phyloP scores from a whole-genome alignment of 2,113 vertebrate species.

The Myodes glareolus region DNA sequence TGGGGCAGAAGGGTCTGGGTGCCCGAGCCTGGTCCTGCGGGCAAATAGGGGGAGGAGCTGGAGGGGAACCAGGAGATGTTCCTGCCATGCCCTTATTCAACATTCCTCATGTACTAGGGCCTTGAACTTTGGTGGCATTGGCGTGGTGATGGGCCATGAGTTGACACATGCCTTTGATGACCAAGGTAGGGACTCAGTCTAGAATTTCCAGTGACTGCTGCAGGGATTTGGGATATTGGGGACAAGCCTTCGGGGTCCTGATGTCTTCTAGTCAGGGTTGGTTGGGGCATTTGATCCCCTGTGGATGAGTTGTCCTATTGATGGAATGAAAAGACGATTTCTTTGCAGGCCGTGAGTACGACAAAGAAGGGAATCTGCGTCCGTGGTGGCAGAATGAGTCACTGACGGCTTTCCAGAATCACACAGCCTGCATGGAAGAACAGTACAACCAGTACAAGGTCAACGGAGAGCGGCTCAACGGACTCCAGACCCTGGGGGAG shows the following conservation, averaged over 20 bases:
- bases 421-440: slow-evolving; percentile 94
- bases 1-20: slow-evolving; percentile 33
- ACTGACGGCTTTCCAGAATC: slow-evolving; percentile 93
- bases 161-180: slow-evolving; percentile 98
- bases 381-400: slow-evolving; percentile 98
- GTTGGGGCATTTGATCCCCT: not conserved
- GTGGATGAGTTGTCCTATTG: not conserved
- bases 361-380: slow-evolving; percentile 96
- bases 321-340: slow-evolving; percentile 10
- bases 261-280: not conserved
- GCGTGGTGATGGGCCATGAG: slow-evolving; percentile 98
- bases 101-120: slow-evolving; percentile 86
- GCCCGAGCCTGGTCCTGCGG: not conserved
- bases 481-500: slow-evolving; percentile 96
- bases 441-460: slow-evolving; percentile 93
- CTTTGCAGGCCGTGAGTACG: slow-evolving; percentile 93
- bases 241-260: not conserved
- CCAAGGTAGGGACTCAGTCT: slow-evolving; percentile 90
- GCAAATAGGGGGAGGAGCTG: not conserved
- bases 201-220: not conserved
- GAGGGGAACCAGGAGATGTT: not conserved
- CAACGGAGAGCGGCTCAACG: slow-evolving; percentile 94
- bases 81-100: not conserved
- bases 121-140: slow-evolving; percentile 97
- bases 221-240: not conserved